Evolutionary conservation across 2,113 vertebrate genomes (phyloP), one percentile per base, ranked within the genome.

Genomic region (Chaenocephalus aceratus): DNA sequence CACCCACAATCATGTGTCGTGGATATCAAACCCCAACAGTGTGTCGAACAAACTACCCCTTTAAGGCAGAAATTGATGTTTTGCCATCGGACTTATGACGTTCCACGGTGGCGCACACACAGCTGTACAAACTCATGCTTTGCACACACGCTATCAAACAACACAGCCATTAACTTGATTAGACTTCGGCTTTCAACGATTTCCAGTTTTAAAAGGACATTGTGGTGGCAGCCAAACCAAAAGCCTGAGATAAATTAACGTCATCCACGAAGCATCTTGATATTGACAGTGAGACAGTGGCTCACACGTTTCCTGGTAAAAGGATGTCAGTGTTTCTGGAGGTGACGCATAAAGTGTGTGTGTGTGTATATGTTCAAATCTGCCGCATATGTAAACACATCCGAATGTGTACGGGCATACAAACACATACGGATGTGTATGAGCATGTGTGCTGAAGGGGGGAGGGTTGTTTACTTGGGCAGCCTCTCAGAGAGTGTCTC

Each of bases 381-480:
- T 1, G 81, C 70, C 7, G 34, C 83, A 49, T 68, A 79, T 85
- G 75, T 85, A 88, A 90, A 91, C 87, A 89, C 79, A 80, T 83
- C 68, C n/a, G 57, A 86, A 66, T 66, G 85, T 63, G 83, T 83
- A 79, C 66, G 74, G 75, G 85, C 80, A 70, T 67, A 74, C 79
- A 87, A 86, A 89, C 86, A 88, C 88, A 84, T 80, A 73, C 49
- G 51, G 80, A 77, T 91, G 89, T 88, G 87, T 92, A 71, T 90
- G 77, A 86, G 82, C 71, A 81, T 91, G 89, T 87, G 84, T 83
- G 82, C 67, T 51, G 51, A 53, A 72, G 77, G 65, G 70, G 53
- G 65, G 72, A 75, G 80, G 85, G 88, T 84, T 94, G 89, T 95
- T 94, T 94, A 91, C 89, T 90, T 80, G 89, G 89, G 89, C 89